Evolutionary conservation across 2,113 vertebrate genomes (phyloP).

Genomic region (Cariama cristata): DNA sequence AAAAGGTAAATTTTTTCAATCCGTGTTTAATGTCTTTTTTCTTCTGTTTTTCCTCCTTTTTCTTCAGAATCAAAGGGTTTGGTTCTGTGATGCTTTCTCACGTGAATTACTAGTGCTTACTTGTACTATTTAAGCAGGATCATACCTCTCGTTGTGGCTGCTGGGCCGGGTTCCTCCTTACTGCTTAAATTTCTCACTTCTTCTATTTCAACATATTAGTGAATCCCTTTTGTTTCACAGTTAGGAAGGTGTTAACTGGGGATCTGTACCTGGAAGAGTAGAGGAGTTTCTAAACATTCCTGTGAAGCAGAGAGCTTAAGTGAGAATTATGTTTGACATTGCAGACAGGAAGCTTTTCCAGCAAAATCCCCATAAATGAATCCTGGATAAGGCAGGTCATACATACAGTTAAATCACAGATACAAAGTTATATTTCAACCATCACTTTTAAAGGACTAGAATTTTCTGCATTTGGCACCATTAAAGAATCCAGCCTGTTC

Average conservation of each 20-base stretch:
- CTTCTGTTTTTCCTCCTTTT: fast-evolving
- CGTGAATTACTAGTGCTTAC: not conserved
- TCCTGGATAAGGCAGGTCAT: not conserved
- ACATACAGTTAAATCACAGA: not conserved
- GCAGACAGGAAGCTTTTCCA: constrained; percentile 40
- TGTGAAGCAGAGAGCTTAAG: constrained; percentile 5
- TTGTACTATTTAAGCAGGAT: not conserved
- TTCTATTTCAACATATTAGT: not conserved
- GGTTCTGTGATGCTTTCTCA: not conserved
- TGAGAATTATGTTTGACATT: constrained; percentile 5
- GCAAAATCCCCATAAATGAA: constrained; percentile 11
- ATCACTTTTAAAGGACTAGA: not conserved
- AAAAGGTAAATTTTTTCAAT: not conserved
- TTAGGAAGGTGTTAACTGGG: not conserved
- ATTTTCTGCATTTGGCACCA: not conserved
- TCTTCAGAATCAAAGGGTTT: not conserved
- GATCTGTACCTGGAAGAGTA: not conserved
- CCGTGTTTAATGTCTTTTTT: not conserved
- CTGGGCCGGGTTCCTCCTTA: not conserved
- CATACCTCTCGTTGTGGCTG: not conserved
- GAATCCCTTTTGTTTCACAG: not conserved
- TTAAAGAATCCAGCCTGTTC: not conserved
- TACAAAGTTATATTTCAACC: not conserved
- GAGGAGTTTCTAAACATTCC: not conserved
- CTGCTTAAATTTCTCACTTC: not conserved